Conservation (phyloP, 2,113 vertebrate species). For the Grus americana region DNA sequence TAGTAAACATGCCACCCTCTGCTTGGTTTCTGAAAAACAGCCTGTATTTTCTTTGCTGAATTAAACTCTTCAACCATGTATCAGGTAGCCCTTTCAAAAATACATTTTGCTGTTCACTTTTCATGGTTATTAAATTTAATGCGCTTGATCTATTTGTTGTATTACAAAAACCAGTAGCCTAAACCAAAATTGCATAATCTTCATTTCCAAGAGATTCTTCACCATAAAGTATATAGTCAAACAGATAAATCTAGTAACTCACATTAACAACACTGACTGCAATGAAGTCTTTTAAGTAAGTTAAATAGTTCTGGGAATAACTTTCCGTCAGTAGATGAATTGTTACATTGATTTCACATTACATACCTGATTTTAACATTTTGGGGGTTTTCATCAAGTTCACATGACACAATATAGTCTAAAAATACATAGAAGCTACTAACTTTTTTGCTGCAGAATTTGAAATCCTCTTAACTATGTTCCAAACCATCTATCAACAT, state of each 20-base stretch:
- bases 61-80: not conserved
- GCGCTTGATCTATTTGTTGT: not conserved
- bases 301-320: not conserved
- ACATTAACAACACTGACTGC: not conserved
- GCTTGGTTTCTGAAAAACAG: not conserved
- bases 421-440: not conserved
- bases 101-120: not conserved
- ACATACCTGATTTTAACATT: not conserved
- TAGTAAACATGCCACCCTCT: not conserved
- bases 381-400: not conserved
- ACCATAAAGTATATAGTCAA: not conserved
- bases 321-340: not conserved
- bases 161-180: not conserved
- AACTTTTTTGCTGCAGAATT: not conserved
- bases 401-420: not conserved
- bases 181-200: not conserved
- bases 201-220: not conserved
- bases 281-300: not conserved
- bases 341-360: not conserved
- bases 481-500: not conserved
- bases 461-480: not conserved
- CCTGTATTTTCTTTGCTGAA: not conserved
- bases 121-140: conserved; percentile 4
- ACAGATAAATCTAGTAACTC: not conserved
- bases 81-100: not conserved